phyloP scores from a whole-genome alignment of 2,113 vertebrate species.

The Aldabrachelys gigantea region DNA sequence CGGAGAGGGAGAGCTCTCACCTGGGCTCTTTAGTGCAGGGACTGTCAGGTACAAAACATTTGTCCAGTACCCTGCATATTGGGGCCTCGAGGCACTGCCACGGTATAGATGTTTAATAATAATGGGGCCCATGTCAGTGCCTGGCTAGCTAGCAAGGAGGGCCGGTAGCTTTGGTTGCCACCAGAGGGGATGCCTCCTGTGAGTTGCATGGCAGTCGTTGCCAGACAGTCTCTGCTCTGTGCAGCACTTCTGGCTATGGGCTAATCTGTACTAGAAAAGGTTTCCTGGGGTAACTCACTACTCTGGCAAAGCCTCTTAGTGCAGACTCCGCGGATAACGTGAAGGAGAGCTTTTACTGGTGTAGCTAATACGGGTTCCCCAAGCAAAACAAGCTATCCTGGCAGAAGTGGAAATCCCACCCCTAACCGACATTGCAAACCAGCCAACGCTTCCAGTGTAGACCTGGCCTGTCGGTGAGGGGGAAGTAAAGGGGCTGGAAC shows the following conservation, averaged over 20 bases:
- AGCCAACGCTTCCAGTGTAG: not conserved
- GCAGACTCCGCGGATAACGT: not conserved
- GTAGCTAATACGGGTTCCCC: not conserved
- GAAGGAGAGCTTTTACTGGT: not conserved
- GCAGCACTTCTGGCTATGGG: not conserved
- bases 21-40: not conserved
- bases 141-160: not conserved
- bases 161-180: not conserved
- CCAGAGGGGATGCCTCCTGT: not conserved
- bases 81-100: not conserved
- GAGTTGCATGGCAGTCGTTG: not conserved
- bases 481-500: not conserved
- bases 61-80: not conserved
- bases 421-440: not conserved
- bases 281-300: not conserved
- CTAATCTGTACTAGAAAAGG: not conserved
- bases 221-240: not conserved
- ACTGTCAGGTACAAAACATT: not conserved
- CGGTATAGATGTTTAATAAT: not conserved
- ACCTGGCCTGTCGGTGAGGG: not conserved
- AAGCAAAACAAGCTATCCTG: not conserved
- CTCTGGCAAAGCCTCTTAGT: not conserved
- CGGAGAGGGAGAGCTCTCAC: not conserved
- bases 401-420: not conserved
- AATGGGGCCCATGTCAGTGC: not conserved